phyloP scores from a whole-genome alignment of 2,113 vertebrate genomes.

The Lasiurus cinereus region DNA sequence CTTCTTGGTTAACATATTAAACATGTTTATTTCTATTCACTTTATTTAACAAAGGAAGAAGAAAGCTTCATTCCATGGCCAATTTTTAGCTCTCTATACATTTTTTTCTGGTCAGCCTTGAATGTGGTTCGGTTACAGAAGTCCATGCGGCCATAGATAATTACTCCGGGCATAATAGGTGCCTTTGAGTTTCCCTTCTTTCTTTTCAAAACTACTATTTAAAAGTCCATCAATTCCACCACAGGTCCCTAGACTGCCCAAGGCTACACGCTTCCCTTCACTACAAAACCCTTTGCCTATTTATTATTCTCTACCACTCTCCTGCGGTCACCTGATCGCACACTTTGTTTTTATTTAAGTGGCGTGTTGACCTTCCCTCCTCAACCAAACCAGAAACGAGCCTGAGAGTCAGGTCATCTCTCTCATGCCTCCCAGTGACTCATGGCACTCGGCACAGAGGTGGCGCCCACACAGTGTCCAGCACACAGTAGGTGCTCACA shows the following conservation, averaged over 20 bases:
- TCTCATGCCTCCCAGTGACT: not conserved
- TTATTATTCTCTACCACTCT: not conserved
- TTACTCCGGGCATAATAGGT: rapidly evolving
- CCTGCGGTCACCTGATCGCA: not conserved
- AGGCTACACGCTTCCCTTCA: not conserved
- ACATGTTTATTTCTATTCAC: slow-evolving; percentile 24
- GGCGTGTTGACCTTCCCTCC: not conserved
- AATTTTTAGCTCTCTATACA: not conserved
- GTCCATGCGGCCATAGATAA: rapidly evolving
- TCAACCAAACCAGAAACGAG: not conserved
- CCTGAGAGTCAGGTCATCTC: not conserved
- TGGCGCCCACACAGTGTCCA: not conserved
- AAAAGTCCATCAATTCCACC: not conserved
- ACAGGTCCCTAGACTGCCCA: not conserved
- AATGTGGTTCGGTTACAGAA: not conserved
- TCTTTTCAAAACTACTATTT: not conserved
- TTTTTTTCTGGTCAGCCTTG: slow-evolving; percentile 39
- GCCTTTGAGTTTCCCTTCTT: not conserved
- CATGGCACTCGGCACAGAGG: too few relatives aligned
- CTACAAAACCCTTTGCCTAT: not conserved
- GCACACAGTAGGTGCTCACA: not conserved
- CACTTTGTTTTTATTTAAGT: not conserved
- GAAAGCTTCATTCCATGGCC: not conserved
- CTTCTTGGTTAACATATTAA: slow-evolving; percentile 9
- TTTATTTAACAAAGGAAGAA: not conserved